phyloP scores from a whole-genome alignment of 1,140 invertebrate genomes.

The Zaprionus camerounensis region DNA sequence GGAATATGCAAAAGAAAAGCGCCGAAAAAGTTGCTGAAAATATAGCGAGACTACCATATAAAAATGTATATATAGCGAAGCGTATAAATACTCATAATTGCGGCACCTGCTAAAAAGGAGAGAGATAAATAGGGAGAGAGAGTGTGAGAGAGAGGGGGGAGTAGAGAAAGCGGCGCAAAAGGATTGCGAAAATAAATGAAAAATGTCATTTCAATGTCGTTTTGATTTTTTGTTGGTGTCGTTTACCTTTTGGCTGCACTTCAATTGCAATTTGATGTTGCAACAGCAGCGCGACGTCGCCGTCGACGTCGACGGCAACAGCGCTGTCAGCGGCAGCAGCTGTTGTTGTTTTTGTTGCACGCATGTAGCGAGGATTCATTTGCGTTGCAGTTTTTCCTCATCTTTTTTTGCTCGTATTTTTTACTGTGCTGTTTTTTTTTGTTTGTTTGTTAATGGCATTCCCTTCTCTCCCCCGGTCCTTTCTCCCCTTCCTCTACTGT shows the following conservation, averaged over 20 bases:
- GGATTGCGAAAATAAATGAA: conserved; percentile 69
- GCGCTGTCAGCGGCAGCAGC: conserved; percentile 46
- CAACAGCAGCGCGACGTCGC: conserved; percentile 49
- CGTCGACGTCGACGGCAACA: conserved; percentile 7
- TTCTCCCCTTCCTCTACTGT: conserved; percentile 10
- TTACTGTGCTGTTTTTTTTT: conserved; percentile 21
- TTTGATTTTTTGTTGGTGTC: conserved; percentile 77
- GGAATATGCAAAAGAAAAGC: conserved; percentile 54
- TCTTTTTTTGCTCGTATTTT: conserved; percentile 10
- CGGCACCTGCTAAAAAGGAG: conserved; percentile 19
- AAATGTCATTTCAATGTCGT: conserved; percentile 83
- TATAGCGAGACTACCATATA: not conserved
- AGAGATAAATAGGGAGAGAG: conserved; percentile 3
- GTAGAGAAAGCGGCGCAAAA: conserved; percentile 1
- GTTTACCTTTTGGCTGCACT: conserved; percentile 82
- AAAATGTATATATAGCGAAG: not conserved
- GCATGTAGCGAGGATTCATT: conserved; percentile 77
- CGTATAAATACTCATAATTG: conserved; percentile 67
- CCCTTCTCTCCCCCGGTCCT: conserved; percentile 1
- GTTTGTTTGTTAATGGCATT: conserved; percentile 39
- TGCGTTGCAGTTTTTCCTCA: conserved; percentile 50
- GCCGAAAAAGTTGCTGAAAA: conserved; percentile 36
- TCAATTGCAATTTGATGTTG: conserved; percentile 78
- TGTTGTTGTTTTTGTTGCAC: conserved; percentile 59
- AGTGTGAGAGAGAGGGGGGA: conserved; percentile 15